A percentile compares a stretch with the other conserved stretches of the same genome.
phyloP scores from a whole-genome alignment of 2,113 vertebrate species.

The Xiphophorus hellerii region DNA sequence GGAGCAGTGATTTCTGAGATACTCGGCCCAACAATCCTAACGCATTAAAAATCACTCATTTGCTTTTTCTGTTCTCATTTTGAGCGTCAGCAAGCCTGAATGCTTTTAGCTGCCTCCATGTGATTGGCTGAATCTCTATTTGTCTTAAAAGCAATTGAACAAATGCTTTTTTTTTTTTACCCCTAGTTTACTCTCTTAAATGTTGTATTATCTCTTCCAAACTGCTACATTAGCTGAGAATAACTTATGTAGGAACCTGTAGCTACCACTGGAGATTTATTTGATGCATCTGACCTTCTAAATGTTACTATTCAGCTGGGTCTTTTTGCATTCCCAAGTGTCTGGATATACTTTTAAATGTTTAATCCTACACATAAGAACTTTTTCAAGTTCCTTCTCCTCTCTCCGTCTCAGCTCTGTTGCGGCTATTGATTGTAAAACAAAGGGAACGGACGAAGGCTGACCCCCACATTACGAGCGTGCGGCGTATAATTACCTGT shows the following conservation, averaged over 20 bases:
- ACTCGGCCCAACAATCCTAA: not conserved
- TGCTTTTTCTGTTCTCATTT: not conserved
- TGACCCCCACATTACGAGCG: constrained; percentile 58
- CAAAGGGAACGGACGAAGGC: constrained; percentile 44
- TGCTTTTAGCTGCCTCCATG: too few relatives aligned
- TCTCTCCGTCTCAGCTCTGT: constrained; percentile 16
- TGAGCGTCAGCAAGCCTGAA: too few relatives aligned
- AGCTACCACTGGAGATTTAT: too few relatives aligned
- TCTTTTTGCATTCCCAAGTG: not conserved
- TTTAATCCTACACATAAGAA: not conserved
- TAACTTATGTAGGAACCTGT: too few relatives aligned
- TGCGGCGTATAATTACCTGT: constrained; percentile 67
- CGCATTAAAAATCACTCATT: not conserved
- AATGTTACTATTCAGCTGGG: too few relatives aligned
- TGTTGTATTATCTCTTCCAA: too few relatives aligned
- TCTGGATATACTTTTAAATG: not conserved
- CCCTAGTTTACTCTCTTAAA: too few relatives aligned
- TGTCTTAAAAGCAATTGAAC: too few relatives aligned
- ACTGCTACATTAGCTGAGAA: too few relatives aligned
- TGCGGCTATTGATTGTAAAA: constrained; percentile 58
- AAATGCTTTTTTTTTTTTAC: too few relatives aligned
- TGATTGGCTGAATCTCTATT: too few relatives aligned
- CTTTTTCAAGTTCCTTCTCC: not conserved
- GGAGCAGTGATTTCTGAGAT: not conserved
- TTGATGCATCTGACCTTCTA: too few relatives aligned